These are phyloP conservation scores for Bryconaethiops microstoma DNA, from an alignment of 2,797 vertebrate genomes.

Conservation along the genomic window DNA sequence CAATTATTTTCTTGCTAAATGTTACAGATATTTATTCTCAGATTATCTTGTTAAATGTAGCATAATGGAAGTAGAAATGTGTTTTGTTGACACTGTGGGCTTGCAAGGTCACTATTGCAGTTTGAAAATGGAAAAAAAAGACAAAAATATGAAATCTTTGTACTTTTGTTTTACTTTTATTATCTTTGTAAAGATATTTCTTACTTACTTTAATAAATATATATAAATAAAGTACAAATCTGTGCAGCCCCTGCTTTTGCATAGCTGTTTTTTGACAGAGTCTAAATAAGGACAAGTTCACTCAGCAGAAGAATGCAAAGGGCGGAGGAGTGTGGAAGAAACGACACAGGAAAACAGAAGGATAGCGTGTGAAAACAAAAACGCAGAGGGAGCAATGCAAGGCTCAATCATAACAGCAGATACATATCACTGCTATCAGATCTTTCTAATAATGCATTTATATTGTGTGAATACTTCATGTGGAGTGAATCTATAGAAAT, in stretches of 20 bases:
- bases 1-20: slow-evolving; percentile 52
- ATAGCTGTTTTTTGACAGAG: not conserved
- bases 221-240: slow-evolving; percentile 61
- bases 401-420: not conserved
- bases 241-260: not conserved
- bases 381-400: not conserved
- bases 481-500: not conserved
- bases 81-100: slow-evolving; percentile 62
- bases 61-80: slow-evolving; percentile 61
- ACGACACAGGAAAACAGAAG: not conserved
- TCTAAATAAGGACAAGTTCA: not conserved
- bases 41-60: slow-evolving; percentile 62
- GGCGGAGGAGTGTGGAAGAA: not conserved
- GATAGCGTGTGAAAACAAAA: not conserved
- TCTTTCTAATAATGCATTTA: not conserved
- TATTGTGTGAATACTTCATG: not conserved
- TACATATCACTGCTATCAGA: not conserved
- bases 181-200: slow-evolving; percentile 62
- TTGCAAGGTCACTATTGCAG: slow-evolving; percentile 61
- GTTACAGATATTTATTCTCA: slow-evolving; percentile 71
- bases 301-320: not conserved
- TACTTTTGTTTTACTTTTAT: slow-evolving; percentile 69
- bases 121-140: slow-evolving; percentile 52
- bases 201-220: slow-evolving; percentile 78
- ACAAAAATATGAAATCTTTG: slow-evolving; percentile 67